Evolutionary conservation across 2,113 vertebrate species (phyloP), one percentile per base, ranked within the genome.

Genomic region (Rhinoptilus africanus): DNA sequence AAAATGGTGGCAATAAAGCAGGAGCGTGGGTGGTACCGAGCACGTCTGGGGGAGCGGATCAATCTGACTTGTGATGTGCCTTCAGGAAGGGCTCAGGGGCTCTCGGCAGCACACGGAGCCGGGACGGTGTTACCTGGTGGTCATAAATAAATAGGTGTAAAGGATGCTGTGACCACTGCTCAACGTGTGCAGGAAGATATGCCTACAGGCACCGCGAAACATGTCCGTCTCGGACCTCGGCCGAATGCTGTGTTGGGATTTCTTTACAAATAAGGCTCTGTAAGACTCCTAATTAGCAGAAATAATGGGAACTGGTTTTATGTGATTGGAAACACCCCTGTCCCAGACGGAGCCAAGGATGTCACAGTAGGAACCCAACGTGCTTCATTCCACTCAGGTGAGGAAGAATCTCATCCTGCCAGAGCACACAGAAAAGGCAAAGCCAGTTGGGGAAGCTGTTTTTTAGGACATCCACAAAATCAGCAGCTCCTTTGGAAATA

Each of bases 151-250:
- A 66, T 7, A 23, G 12, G 3, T 53, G 12, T 32, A 68, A 51
- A 64, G 53, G 66, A 39, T 30, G 34, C 43, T 68, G 27, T 50
- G 76, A 34, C 12, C 39, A 13, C 39, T 34, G 32, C 57, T 60
- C 35, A 8, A 43, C 3, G 20, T 18, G 8, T 24, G 34, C 47
- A 34, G 43, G 37, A 53, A 77, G 51, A 64, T 67, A 30, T 1
- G 1, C 39, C 26, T n/a, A 16, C 50, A 34, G 47, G 26, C 12
- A 35, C 34, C 41, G 56, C 5, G 1, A 68, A 43, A 75, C 23
- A 6, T 6, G 1, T 53, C 26, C 53, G 45, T n/a, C n/a, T 28
- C 0, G 0, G 56, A 60, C 30, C 28, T 34, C 14, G 1, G 56
- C 47, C 9, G 1, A 34, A 14, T 6, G 43, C 56, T 62, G 64